Evolutionary conservation across 2,888 invertebrate species (phyloP).

Genomic region (Teinopalpus imperialis): DNA sequence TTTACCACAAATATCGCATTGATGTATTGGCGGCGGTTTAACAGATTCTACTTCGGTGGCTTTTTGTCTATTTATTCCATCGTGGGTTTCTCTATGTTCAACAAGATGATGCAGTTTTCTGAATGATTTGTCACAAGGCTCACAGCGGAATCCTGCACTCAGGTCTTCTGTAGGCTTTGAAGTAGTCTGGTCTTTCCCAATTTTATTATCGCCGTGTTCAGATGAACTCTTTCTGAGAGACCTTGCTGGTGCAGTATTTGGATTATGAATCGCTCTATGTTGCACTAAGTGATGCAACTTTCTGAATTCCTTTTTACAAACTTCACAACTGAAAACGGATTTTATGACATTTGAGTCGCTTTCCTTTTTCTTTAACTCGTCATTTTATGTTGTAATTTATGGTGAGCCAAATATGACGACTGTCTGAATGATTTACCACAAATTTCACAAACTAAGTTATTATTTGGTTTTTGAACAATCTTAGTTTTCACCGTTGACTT

Average conservation of each 20-base stretch:
- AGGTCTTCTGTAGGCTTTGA: slow-evolving; percentile 55
- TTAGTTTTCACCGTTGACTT: slow-evolving; percentile 41
- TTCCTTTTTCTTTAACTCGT: slow-evolving; percentile 47
- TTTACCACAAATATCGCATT: slow-evolving; percentile 72
- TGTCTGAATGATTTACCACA: slow-evolving; percentile 76
- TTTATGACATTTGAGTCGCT: slow-evolving; percentile 37
- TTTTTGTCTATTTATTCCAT: slow-evolving; percentile 65
- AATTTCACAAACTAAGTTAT: slow-evolving; percentile 63
- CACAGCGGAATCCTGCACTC: slow-evolving; percentile 72
- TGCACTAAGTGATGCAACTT: slow-evolving; percentile 75
- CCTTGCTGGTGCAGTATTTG: slow-evolving; percentile 41
- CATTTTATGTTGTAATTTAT: slow-evolving; percentile 67
- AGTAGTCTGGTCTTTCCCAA: slow-evolving; percentile 39
- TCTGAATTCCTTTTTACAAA: slow-evolving; percentile 73
- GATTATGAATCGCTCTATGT: slow-evolving; percentile 68
- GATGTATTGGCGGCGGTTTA: slow-evolving; percentile 42
- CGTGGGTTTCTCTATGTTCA: slow-evolving; percentile 75
- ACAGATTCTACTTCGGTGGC: slow-evolving; percentile 41
- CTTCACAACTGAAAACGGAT: slow-evolving; percentile 65
- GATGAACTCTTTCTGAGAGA: slow-evolving; percentile 57
- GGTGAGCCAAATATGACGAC: slow-evolving; percentile 67
- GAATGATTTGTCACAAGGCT: slow-evolving; percentile 77
- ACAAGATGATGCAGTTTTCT: slow-evolving; percentile 76
- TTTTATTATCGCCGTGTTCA: slow-evolving; percentile 54
- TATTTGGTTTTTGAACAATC: slow-evolving; percentile 34